These are phyloP conservation scores for Paratilapia polleni DNA, from an alignment of 2,113 vertebrate genomes.

Conservation along the genomic window DNA sequence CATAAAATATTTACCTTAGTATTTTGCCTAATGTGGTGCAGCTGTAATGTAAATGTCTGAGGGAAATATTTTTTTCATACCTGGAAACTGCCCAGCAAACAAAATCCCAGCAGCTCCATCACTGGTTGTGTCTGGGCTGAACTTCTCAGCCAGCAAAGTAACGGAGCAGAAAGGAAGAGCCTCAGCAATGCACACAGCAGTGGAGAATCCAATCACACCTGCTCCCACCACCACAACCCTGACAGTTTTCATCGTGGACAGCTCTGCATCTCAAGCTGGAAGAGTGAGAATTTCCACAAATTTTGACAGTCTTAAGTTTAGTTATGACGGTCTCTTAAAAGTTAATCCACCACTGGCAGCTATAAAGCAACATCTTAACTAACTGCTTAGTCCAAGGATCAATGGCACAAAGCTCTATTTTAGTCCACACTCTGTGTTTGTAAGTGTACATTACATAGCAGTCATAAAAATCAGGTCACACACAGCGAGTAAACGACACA, in stretches of 20 bases:
- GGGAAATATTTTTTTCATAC: slow-evolving; percentile 66
- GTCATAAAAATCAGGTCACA: neutral
- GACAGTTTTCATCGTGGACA: slow-evolving; percentile 52
- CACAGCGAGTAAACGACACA: too few species aligned
- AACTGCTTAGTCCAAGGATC: slow-evolving; percentile 1
- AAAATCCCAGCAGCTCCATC: slow-evolving; percentile 92
- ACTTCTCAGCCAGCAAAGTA: slow-evolving; percentile 85
- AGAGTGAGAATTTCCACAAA: neutral
- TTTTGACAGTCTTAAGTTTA: neutral
- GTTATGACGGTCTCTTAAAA: neutral
- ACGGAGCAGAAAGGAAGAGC: slow-evolving; percentile 80
- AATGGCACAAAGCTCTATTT: neutral
- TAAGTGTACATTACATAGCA: neutral
- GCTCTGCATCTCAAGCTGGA: neutral
- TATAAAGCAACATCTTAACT: neutral
- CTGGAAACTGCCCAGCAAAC: slow-evolving; percentile 82
- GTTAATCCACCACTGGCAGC: neutral
- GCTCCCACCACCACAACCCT: slow-evolving; percentile 86
- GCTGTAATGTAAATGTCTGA: neutral
- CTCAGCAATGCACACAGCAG: slow-evolving; percentile 83
- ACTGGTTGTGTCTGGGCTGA: slow-evolving; percentile 89
- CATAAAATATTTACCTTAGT: neutral
- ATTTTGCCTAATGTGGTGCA: neutral
- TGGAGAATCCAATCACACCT: slow-evolving; percentile 89
- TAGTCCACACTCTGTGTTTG: neutral